Base-by-base conservation (phyloP, 2,888 invertebrate species). In the Dinocampus coccinellae region DNA sequence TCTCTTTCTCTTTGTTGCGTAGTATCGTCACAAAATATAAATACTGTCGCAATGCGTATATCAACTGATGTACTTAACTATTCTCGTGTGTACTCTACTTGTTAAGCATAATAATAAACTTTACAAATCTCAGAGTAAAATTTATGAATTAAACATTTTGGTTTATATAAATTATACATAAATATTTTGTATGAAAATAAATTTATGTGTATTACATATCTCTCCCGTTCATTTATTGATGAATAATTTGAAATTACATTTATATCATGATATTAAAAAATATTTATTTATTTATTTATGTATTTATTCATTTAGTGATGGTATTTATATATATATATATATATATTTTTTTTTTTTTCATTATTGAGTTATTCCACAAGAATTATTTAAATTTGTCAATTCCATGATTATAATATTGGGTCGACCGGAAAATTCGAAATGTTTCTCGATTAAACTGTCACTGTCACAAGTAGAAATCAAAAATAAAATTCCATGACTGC, bases 381-480 rank as follows among this genome's bases (percentile, higher is more conserved):
- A 52, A 16, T 69, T 63, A 60, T 62, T 63, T 16, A 57, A 57
- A 53, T 69, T 33, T 22, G 57, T 55, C 52, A 69, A 69, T 69
- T 52, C 36, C 22, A 39, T 53, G 57, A 10, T 47, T 16, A 0
- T 16, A 47, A 47, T 33, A 53, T 47, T 70, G 70, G 57, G 57
- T 64, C 70, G 60, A 39, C 47, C 67, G 63, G 42, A 65, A 72
- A 72, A 72, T 74, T 57, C 72, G 60, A 64, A 29, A 22, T 57
- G 63, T 63, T 60, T 61, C 42, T 33, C 72, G 34, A 47, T 33
- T 62, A 22, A 42, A 39, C 62, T 62, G n/a, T n/a, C 29, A 61
- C 36, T 34, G 33, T 2, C 22, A 61, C 22, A 34, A 10, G 11
- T 22, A 62, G 10, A 60, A 60, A 60, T 60, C 34, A 4, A 60